Evolutionary conservation across 2,888 invertebrate species (phyloP).

Genomic region (Steinernema carpocapsae): DNA sequence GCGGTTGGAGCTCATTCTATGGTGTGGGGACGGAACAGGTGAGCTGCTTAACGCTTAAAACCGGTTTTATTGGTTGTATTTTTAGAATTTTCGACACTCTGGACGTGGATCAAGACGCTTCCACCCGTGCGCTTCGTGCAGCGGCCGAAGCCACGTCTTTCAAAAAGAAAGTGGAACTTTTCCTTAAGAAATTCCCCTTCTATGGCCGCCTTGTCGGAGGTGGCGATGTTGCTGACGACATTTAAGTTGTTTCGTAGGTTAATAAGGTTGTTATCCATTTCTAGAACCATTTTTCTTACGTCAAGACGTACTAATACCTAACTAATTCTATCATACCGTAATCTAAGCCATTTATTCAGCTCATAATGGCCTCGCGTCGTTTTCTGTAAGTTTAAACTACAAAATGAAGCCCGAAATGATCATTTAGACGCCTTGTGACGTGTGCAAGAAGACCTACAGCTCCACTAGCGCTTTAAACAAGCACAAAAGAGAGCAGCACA

Average conservation of each 20-base stretch:
- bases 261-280: too few relatives aligned
- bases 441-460: constrained; percentile 13
- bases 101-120: constrained; percentile 57
- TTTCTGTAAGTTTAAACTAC: too few relatives aligned
- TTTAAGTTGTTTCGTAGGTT: constrained; percentile 7
- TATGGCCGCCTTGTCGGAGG: background rate
- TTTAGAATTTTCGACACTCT: constrained; percentile 58
- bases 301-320: background rate
- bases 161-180: background rate
- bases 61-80: background rate
- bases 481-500: constrained; percentile 30
- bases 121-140: background rate
- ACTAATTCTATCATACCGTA: too few relatives aligned
- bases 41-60: background rate
- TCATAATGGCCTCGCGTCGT: background rate
- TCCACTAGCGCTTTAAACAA: constrained; percentile 15
- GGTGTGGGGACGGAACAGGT: constrained; percentile 61
- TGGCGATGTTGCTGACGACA: background rate
- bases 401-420: too few relatives aligned
- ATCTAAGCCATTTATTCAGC: background rate
- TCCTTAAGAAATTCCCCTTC: constrained; percentile 14
- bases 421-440: background rate
- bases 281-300: background rate
- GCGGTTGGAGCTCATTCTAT: constrained; percentile 52
- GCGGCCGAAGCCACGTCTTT: constrained; percentile 4